Evolutionary conservation across 2,113 vertebrate genomes (phyloP).

Genomic region (Prunella himalayana): DNA sequence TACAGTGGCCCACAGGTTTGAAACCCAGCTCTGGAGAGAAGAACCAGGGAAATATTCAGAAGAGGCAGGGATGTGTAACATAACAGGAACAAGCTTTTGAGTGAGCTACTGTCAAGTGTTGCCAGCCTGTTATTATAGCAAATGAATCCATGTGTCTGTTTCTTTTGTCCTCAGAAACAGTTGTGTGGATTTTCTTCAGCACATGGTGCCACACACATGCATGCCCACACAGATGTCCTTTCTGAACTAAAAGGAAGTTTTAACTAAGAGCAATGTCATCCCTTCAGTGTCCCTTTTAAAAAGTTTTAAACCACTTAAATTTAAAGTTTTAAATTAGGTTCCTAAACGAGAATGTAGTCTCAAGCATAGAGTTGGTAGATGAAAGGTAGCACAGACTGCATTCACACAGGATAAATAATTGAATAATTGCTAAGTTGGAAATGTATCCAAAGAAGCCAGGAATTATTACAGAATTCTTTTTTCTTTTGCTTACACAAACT

Average conservation of each 20-base stretch:
- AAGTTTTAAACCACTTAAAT: not conserved
- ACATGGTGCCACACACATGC: not conserved
- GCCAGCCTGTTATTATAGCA: not conserved
- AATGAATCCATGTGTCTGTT: not conserved
- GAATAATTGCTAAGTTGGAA: slow-evolving; percentile 24
- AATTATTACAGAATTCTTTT: slow-evolving; percentile 24
- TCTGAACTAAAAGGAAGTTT: not conserved
- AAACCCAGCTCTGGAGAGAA: not conserved
- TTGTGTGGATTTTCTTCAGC: not conserved
- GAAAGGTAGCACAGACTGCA: not conserved
- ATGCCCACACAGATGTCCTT: not conserved
- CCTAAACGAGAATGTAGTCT: not conserved
- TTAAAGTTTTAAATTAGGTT: not conserved
- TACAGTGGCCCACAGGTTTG: not conserved
- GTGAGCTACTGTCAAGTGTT: not conserved
- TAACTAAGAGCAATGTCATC: not conserved
- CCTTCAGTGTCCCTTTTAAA: not conserved
- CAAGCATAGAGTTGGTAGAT: not conserved
- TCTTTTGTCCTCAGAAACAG: not conserved
- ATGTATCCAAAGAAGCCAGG: not conserved
- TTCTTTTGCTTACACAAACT: slow-evolving; percentile 49
- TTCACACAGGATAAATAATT: not conserved
- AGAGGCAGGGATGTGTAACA: not conserved
- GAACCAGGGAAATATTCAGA: not conserved
- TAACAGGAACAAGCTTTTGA: not conserved